Base-by-base conservation (phyloP, 2,888 invertebrate species). In the Thecocarcelia acutangulata region DNA sequence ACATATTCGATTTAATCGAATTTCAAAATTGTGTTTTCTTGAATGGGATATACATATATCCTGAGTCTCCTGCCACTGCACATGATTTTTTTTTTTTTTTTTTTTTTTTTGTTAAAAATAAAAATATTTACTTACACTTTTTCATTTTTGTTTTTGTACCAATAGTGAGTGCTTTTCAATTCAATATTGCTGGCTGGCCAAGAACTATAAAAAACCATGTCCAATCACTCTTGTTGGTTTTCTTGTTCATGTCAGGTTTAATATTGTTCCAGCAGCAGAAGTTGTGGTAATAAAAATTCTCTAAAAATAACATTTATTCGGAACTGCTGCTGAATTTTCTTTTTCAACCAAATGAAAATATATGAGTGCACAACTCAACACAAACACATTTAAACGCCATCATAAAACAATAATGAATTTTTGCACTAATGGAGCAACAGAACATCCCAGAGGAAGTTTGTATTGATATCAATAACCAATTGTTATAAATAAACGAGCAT, bases 171-270 rank as follows among this genome's bases (percentile, higher is more conserved):
- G n/a, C n/a, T n/a, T 54, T 68, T 56, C 44, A 44, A 44, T 44
- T 69, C 33, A 33, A 69, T 69, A 56, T 44, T 56, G 54, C 44
- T 69, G 24, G 42, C 66, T n/a, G 40, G 42, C 24, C 28, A 42
- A 11, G 4, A 9, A 9, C n/a, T 3, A 37, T 24, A 48, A 52
- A 42, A 21, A 24, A 15, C 52, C 19, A 11, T 24, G 11, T 21
- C n/a, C 52, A 50, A 44, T 11, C 4, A 17, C 12, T 54, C 15
- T 17, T 68, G 21, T 28, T 15, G n/a, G 12, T 69, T 44, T 54
- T 24, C 15, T 24, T 44, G 56, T 69, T 19, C n/a, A 28, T 28
- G 56, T 56, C 56, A 44, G 13, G 44, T 68, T 68, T 68, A 28
- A 56, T 69, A 33, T 56, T 56, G 13, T 56, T 42, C 56, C 17